Evolutionary conservation across 2,113 vertebrate genomes (phyloP).

Genomic region (Manacus vitellinus): DNA sequence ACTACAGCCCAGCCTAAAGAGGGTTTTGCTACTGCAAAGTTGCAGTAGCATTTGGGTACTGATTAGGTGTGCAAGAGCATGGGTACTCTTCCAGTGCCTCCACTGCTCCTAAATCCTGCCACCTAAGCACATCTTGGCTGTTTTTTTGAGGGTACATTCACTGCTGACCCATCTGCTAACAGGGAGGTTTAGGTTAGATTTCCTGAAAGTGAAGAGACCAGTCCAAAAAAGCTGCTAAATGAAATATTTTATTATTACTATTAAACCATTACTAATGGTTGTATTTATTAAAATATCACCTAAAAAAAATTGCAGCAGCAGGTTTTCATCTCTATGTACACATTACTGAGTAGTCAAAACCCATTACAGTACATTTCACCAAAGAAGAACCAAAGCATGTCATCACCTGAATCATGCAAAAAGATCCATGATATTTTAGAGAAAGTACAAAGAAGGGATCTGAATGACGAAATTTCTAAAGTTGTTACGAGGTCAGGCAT

Average conservation of each 20-base stretch:
- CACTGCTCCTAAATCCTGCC: neutral
- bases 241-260: neutral
- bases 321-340: accelerated
- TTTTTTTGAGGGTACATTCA: neutral
- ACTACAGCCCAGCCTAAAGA: neutral
- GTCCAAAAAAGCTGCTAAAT: neutral
- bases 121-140: accelerated
- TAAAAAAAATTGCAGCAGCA: neutral
- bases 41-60: neutral
- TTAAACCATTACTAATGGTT: neutral
- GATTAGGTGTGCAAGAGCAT: neutral
- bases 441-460: neutral
- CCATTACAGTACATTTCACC: neutral
- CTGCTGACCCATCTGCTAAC: neutral
- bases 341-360: neutral
- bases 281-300: neutral
- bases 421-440: neutral
- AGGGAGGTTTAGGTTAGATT: neutral
- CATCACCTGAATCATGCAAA: neutral
- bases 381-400: neutral
- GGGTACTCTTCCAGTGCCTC: neutral
- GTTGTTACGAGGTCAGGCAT: neutral
- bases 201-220: neutral
- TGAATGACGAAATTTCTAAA: neutral
- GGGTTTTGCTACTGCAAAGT: neutral